Evolutionary conservation across 2,113 vertebrate genomes (phyloP).

Genomic region (Trichomycterus rosablanca): DNA sequence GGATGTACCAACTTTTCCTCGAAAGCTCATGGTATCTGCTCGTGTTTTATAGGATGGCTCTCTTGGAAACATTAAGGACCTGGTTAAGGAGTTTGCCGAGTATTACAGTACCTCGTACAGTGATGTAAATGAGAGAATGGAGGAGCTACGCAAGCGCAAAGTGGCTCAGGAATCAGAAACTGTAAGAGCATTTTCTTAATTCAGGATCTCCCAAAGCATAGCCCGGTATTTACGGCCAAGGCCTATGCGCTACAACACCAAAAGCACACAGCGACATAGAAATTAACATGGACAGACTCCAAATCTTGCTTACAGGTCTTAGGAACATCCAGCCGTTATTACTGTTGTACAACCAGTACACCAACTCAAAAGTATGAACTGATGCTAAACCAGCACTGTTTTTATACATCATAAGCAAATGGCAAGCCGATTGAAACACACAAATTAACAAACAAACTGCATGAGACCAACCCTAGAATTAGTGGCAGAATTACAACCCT

Average conservation of each 20-base stretch:
- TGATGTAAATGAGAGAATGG: conserved; percentile 92
- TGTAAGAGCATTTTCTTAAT: conserved; percentile 60
- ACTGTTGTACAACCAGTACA: too few relatives aligned
- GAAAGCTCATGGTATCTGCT: conserved; percentile 17
- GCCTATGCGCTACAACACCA: too few relatives aligned
- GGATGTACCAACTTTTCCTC: too few relatives aligned
- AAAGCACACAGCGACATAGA: too few relatives aligned
- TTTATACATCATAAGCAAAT: background rate
- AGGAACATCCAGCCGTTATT: too few relatives aligned
- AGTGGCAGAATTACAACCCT: too few relatives aligned
- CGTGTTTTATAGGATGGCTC: conserved; percentile 74
- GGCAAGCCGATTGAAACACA: background rate
- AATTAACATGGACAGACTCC: too few relatives aligned
- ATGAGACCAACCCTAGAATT: background rate
- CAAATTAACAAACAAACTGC: background rate
- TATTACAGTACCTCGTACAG: conserved; percentile 90
- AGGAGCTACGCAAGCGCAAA: conserved; percentile 85
- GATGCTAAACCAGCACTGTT: background rate
- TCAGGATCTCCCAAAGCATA: too few relatives aligned
- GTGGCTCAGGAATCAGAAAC: conserved; percentile 82
- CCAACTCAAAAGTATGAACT: background rate
- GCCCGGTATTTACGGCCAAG: too few relatives aligned
- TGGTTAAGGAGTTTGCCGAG: conserved; percentile 90
- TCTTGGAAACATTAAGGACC: conserved; percentile 86
- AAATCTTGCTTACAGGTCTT: too few relatives aligned